Evolutionary conservation across 1,140 invertebrate species (phyloP).

Genomic region (Drosophila nasuta): DNA sequence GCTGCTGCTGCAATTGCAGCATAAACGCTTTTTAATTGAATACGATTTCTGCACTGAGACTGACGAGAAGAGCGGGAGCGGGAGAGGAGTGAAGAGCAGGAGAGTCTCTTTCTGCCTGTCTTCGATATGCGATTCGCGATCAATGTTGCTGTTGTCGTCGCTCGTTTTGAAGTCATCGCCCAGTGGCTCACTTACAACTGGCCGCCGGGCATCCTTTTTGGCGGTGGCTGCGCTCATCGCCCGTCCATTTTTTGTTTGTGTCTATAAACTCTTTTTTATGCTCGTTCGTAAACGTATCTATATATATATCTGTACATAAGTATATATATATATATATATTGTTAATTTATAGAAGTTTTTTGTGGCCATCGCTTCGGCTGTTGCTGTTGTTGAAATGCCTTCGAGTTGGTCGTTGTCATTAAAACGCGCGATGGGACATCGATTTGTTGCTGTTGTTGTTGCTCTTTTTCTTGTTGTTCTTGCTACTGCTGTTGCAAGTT

Average conservation of each 20-base stretch:
- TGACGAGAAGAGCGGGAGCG: not conserved
- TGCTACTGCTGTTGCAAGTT: slow-evolving; percentile 47
- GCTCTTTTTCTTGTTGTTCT: slow-evolving; percentile 38
- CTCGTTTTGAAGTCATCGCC: slow-evolving; percentile 64
- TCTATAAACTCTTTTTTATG: slow-evolving; percentile 62
- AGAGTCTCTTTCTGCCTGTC: slow-evolving; percentile 24
- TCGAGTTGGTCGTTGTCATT: slow-evolving; percentile 78
- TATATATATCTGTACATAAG: slow-evolving; percentile 14
- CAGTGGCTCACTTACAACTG: slow-evolving; percentile 80
- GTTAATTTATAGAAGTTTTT: slow-evolving; percentile 82
- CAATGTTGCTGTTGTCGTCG: slow-evolving; percentile 61
- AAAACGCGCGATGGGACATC: slow-evolving; percentile 82
- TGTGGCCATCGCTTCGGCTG: slow-evolving; percentile 41
- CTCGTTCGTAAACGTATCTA: slow-evolving; percentile 24
- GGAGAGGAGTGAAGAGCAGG: not conserved
- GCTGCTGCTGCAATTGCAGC: slow-evolving; percentile 64
- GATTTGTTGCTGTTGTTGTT: slow-evolving; percentile 57
- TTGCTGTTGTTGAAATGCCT: slow-evolving; percentile 64
- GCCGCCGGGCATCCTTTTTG: slow-evolving; percentile 74
- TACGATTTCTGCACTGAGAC: slow-evolving; percentile 65
- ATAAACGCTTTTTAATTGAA: slow-evolving; percentile 83
- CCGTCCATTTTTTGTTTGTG: slow-evolving; percentile 56
- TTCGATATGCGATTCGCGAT: slow-evolving; percentile 69
- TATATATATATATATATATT: slow-evolving; percentile 69
- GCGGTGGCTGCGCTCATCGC: slow-evolving; percentile 24